Base-by-base conservation (phyloP, 2,888 invertebrate species). In the Drosophila neoperkinsi region DNA sequence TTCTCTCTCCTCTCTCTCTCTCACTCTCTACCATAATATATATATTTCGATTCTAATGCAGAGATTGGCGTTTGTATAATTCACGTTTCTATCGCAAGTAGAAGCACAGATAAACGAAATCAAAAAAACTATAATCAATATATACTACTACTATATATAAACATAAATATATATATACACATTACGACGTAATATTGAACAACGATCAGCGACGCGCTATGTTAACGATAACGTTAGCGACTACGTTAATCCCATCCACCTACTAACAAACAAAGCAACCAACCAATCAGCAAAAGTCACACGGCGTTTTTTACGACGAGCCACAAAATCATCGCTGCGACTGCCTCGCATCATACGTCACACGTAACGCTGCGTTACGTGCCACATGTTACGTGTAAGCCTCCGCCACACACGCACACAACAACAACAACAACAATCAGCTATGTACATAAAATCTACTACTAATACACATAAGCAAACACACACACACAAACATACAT, bases 41-140 rank as follows among this genome's bases (percentile, higher is more conserved):
- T 81, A 59, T 81, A 73, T 79, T 79, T 81, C 67, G 51, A 76
- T 79, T 74, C 36, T 43, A 60, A 88, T 88, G 86, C 91, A 93
- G 92, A 92, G 91, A 93, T 88, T 92, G 93, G 92, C 92, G 92
- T 84, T 86, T 92, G 77, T 92, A 92, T 83, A 93, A 92, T 79
- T 91, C 92, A 79, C 91, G 92, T 70, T 91, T 88, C 83, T 91
- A 93, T 85, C 92, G 92, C 81, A 91, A 90, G 81, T 90, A 90
- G 79, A 88, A 73, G 70, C 59, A 50, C 9, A 50, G 59, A 50
- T 50, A 28, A 55, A 67, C 71, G 68, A 43, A 41, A 61, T 33
- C 43, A 68, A 51, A 68, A 69, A 57, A 69, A 55, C 11, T 71
- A 71, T 74, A 43, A 68, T 60, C 46, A 61, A 69, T 55, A 68